A percentile compares a stretch with the other conserved stretches of the same genome.
Conservation (phyloP, 2,113 vertebrate genomes). For the Trogon surrucura region DNA sequence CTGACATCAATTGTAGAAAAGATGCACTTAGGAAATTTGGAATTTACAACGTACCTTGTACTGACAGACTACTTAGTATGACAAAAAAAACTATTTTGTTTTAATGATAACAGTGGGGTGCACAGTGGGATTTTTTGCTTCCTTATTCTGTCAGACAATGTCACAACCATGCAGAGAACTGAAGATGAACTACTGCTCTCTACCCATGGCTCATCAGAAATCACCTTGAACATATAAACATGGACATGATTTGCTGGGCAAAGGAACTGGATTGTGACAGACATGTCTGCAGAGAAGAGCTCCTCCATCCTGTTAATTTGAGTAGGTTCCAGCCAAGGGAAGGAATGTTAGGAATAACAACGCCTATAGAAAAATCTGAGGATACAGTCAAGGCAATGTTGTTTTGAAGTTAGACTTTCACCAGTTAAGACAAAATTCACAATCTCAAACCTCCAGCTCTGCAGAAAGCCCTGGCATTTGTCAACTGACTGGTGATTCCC, state of each 20-base stretch:
- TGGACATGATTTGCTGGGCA: not conserved
- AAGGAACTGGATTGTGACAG: not conserved
- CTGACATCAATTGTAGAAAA: not conserved
- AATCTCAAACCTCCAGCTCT: not conserved
- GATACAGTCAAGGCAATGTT: not conserved
- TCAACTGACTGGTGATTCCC: not conserved
- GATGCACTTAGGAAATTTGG: not conserved
- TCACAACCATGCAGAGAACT: not conserved
- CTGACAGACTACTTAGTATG: not conserved
- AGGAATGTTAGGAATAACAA: not conserved
- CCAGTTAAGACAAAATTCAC: not conserved
- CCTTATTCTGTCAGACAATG: not conserved
- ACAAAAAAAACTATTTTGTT: conserved; percentile 7
- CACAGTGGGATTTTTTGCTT: not conserved
- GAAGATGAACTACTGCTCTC: not conserved
- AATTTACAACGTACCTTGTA: not conserved
- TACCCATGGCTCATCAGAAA: not conserved
- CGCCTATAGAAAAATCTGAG: not conserved
- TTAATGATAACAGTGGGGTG: not conserved
- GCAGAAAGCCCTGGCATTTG: not conserved
- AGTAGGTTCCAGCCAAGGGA: not conserved
- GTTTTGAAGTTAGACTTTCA: not conserved
- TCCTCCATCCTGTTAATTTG: not conserved
- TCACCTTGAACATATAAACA: not conserved
- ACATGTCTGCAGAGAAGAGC: not conserved